Evolutionary conservation across 2,113 vertebrate species (phyloP).

Genomic region (Centropristis striata): DNA sequence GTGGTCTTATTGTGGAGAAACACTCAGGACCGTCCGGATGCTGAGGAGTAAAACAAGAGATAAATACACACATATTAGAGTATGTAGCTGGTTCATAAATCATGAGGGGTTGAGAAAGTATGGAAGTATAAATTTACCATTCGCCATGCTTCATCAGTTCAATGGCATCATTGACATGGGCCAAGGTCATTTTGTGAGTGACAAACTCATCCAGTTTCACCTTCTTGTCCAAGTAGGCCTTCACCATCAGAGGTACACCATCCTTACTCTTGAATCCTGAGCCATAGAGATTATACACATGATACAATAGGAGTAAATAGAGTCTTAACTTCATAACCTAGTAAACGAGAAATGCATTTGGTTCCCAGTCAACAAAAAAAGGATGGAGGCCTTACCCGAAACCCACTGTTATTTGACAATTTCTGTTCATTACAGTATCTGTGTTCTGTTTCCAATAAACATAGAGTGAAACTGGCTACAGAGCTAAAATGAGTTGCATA

Average conservation of each 20-base stretch:
- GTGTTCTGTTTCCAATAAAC: no score
- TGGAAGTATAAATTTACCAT: slow-evolving; percentile 74
- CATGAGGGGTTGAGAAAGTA: slow-evolving; percentile 30
- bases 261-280: slow-evolving; percentile 87
- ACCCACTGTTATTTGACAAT: no score
- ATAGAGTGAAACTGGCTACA: no score
- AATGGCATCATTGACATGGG: slow-evolving; percentile 86
- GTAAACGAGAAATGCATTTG: background rate
- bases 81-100: slow-evolving; percentile 4
- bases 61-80: background rate
- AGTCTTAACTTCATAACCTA: background rate
- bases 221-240: slow-evolving; percentile 86
- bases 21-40: slow-evolving; percentile 89
- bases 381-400: background rate
- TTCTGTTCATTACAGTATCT: no score
- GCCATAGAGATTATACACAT: background rate
- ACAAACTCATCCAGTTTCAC: slow-evolving; percentile 87
- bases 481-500: no score
- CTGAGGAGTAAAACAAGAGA: slow-evolving; percentile 79
- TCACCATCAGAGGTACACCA: slow-evolving; percentile 84
- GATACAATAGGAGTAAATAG: background rate
- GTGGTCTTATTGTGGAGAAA: slow-evolving; percentile 80
- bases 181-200: slow-evolving; percentile 85
- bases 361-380: background rate
- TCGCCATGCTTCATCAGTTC: slow-evolving; percentile 84